These are phyloP conservation scores for Amphibalanus amphitrite DNA, from an alignment of 1,140 invertebrate species.

Conservation along the genomic window DNA sequence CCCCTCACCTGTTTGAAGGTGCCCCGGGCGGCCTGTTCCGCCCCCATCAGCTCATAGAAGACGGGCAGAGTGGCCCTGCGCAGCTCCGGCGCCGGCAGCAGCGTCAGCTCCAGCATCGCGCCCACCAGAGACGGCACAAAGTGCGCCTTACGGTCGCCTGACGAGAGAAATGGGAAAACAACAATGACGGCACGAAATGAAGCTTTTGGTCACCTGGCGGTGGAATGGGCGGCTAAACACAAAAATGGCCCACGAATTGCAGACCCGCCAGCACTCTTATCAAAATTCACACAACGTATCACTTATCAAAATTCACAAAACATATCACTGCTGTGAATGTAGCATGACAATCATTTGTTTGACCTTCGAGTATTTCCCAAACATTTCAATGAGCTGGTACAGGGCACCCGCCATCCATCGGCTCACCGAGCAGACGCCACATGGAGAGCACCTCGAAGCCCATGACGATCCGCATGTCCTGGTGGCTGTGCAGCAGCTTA, in stretches of 20 bases:
- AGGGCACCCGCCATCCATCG: no score
- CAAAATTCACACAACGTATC: no score
- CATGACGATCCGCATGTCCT: constrained; percentile 81
- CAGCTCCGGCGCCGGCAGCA: constrained; percentile 73
- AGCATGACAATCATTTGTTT: no score
- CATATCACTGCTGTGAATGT: no score
- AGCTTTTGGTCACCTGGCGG: no score
- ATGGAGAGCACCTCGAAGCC: constrained; percentile 84
- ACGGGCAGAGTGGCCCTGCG: constrained; percentile 81
- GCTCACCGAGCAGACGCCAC: constrained; percentile 71
- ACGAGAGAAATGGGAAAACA: background rate
- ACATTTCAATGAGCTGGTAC: no score
- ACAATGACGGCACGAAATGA: no score
- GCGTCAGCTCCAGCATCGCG: constrained; percentile 79
- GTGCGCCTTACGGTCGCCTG: constrained; percentile 58
- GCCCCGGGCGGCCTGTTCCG: constrained; percentile 61
- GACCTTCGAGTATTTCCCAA: no score
- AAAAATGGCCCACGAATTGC: no score
- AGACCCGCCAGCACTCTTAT: no score
- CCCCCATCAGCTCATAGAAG: constrained; percentile 95
- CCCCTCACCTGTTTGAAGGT: constrained; percentile 57
- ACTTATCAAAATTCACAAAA: no score
- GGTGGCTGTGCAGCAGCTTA: constrained; percentile 58
- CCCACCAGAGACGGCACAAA: constrained; percentile 88
- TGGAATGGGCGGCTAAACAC: no score